Conservation (phyloP, 2,113 vertebrate species). For the Rattus norvegicus region GRCr8 NC_086020.1:80151501-80152000, state of each 20-base stretch:
- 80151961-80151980: too few relatives aligned
- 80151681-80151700: too few relatives aligned
- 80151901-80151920: too few relatives aligned
- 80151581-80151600: background rate
- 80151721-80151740: too few relatives aligned
- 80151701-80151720: too few relatives aligned
- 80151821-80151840: background rate
- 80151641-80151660: too few relatives aligned
- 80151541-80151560: background rate
- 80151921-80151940: too few relatives aligned
- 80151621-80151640: background rate
- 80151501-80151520: background rate
- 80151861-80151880: too few relatives aligned
- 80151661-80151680: too few relatives aligned
- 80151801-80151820: background rate
- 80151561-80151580: background rate
- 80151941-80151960: too few relatives aligned
- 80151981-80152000: too few relatives aligned
- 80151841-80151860: background rate
- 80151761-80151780: background rate
- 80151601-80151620: background rate
- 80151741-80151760: background rate
- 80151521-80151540: background rate
- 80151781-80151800: fast-evolving
- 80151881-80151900: too few relatives aligned